Conservation (phyloP, 1,140 invertebrate species). For the Drosophila grimshawi region DNA sequence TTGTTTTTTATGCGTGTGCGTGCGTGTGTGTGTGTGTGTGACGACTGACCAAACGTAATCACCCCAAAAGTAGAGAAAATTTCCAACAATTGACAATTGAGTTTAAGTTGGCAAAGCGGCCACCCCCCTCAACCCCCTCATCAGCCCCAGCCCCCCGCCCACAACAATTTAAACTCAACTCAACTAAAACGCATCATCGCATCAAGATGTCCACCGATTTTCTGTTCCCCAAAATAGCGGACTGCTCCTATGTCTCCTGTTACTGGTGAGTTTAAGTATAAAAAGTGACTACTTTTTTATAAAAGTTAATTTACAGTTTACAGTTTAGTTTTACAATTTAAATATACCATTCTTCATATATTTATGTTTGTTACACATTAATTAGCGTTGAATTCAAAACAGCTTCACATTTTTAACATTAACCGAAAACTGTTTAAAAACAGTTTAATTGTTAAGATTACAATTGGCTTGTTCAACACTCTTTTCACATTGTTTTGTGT, state of each 20-base stretch:
- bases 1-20: conserved; percentile 2
- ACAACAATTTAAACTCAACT: conserved; percentile 6
- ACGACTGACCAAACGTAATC: neutral
- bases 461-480: neutral
- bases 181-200: conserved; percentile 7
- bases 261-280: conserved; percentile 86
- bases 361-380: no score
- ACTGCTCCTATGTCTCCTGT: conserved; percentile 89
- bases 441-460: no score
- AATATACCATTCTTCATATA: no score
- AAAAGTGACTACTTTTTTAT: no score
- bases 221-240: conserved; percentile 87
- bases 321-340: no score
- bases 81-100: conserved; percentile 2
- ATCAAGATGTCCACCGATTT: conserved; percentile 80
- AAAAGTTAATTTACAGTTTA: no score
- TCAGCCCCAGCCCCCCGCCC: neutral
- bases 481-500: neutral
- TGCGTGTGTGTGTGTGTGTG: neutral
- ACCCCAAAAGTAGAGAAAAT: neutral
- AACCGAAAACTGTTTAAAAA: no score
- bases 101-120: neutral
- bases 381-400: no score
- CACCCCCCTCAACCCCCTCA: neutral
- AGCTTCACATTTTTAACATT: no score